phyloP scores from a whole-genome alignment of 2,888 invertebrate genomes.

The Tricholauxania praeusta region DNA sequence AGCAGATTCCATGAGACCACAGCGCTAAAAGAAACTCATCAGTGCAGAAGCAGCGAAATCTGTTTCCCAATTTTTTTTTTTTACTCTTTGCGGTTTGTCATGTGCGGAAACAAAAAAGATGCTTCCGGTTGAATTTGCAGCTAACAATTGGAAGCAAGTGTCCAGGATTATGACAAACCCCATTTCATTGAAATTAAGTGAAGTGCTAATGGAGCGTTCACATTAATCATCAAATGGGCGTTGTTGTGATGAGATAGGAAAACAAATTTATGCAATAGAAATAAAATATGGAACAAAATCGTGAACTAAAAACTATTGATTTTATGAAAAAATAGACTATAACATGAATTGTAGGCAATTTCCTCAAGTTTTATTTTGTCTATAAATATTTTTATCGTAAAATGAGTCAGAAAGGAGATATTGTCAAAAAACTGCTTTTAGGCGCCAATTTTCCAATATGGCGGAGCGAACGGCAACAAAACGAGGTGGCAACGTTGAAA shows the following conservation, averaged over 20 bases:
- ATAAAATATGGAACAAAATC: no score
- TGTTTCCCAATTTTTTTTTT: background rate
- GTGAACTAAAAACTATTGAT: no score
- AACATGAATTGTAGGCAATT: no score
- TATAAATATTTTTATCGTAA: no score
- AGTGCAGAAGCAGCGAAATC: constrained; percentile 13
- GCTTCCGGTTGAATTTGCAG: constrained; percentile 26
- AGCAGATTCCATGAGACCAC: background rate
- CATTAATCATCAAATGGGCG: constrained; percentile 15
- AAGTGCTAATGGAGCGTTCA: constrained; percentile 30
- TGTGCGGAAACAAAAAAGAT: constrained; percentile 21
- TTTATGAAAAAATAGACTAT: no score
- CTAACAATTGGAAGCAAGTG: constrained; percentile 19
- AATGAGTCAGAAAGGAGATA: no score
- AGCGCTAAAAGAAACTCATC: constrained; percentile 16
- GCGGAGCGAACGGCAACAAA: no score
- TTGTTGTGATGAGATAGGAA: background rate
- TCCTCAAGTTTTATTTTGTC: no score
- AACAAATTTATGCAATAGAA: background rate
- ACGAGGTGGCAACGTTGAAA: no score
- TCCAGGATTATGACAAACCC: constrained; percentile 16
- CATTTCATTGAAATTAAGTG: constrained; percentile 19
- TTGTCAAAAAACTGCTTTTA: no score
- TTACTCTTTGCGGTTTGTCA: constrained; percentile 15
- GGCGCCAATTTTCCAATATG: no score